Evolutionary conservation across 2,888 invertebrate species (phyloP).

Genomic region (Anaspis maculata): DNA sequence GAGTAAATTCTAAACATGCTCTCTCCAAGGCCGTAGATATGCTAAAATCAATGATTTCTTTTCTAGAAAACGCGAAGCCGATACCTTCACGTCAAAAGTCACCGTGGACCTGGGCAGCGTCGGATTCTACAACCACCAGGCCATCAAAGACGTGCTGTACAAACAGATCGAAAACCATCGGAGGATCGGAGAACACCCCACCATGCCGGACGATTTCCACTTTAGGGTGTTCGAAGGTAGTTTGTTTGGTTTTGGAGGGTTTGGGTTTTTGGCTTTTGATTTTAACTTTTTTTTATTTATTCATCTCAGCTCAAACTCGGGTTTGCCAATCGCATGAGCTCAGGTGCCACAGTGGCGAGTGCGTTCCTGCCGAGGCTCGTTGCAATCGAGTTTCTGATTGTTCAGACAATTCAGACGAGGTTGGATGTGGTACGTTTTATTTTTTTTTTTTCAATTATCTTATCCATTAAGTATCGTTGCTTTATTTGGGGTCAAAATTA

Average conservation of each 20-base stretch:
- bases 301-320: neutral
- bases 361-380: slow-evolving; percentile 38
- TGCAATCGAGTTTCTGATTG: slow-evolving; percentile 55
- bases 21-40: neutral
- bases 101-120: slow-evolving; percentile 60
- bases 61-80: slow-evolving; percentile 46
- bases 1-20: slow-evolving; percentile 49
- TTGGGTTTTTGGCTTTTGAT: slow-evolving; percentile 22
- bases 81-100: slow-evolving; percentile 55
- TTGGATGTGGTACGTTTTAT: slow-evolving; percentile 35
- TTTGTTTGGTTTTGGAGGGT: slow-evolving; percentile 18
- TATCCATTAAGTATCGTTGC: slow-evolving; percentile 1
- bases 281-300: too few species aligned
- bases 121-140: slow-evolving; percentile 46
- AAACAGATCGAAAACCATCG: slow-evolving; percentile 50
- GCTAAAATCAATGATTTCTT: too few species aligned
- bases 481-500: too few species aligned
- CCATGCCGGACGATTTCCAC: slow-evolving; percentile 53
- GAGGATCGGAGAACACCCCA: slow-evolving; percentile 47
- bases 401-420: slow-evolving; percentile 52
- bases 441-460: slow-evolving; percentile 14
- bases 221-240: slow-evolving; percentile 51
- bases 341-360: slow-evolving; percentile 43
- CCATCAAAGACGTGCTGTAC: slow-evolving; percentile 44
- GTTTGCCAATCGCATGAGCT: slow-evolving; percentile 32